Percentiles rank a stretch among this genome's conserved stretches.
These are phyloP conservation scores for Sylvia atricapilla DNA, from an alignment of 2,113 vertebrate genomes.

Conservation along the genomic window DNA sequence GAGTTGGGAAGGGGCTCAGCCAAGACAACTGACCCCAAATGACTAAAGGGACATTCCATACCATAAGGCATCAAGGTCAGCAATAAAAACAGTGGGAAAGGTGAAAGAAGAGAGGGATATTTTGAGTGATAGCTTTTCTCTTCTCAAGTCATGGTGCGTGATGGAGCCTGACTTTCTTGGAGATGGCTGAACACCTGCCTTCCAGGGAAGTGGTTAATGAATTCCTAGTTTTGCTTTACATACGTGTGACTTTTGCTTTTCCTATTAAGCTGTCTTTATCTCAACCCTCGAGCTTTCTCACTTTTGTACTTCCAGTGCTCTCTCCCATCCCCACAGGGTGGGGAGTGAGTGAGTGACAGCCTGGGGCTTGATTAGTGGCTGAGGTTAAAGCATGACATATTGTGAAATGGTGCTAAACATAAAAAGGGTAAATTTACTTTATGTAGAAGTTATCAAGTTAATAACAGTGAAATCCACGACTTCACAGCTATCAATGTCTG, in stretches of 20 bases:
- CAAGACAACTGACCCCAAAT: not conserved
- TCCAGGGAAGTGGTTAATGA: not conserved
- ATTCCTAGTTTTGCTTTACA: not conserved
- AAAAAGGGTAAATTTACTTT: not conserved
- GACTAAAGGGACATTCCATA: not conserved
- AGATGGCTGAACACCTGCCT: not conserved
- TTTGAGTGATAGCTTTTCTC: not conserved
- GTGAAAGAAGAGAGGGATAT: not conserved
- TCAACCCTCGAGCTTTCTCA: rapidly evolving
- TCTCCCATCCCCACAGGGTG: not conserved
- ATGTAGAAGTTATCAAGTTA: not conserved
- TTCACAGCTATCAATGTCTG: not conserved
- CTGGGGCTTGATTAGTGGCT: not conserved
- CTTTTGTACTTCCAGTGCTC: not conserved
- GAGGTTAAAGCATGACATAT: not conserved
- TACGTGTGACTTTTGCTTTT: not conserved
- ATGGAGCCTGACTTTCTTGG: not conserved
- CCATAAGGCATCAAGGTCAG: not conserved
- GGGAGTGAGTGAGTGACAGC: rapidly evolving
- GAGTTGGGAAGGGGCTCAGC: not conserved
- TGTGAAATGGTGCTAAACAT: not conserved
- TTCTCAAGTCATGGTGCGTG: rapidly evolving
- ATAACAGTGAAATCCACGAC: not conserved
- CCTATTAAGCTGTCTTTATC: not conserved
- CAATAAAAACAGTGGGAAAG: rapidly evolving